Evolutionary conservation across 2,113 vertebrate species (phyloP).

Genomic region (Barnardius zonarius): DNA sequence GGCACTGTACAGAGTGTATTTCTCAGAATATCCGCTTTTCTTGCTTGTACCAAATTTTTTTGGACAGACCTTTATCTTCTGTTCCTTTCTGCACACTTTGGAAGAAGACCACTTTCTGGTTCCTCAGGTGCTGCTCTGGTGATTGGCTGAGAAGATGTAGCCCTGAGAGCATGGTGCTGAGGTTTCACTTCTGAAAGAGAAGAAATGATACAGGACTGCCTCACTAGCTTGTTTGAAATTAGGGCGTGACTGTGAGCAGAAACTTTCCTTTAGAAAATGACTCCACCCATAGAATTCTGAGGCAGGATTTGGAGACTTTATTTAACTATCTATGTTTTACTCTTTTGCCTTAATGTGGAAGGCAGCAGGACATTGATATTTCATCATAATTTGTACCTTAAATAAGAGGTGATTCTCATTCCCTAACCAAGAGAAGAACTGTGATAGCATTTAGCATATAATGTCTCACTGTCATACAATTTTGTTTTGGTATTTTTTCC

Average conservation of each 20-base stretch:
- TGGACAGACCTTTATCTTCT: neutral
- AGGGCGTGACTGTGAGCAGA: neutral
- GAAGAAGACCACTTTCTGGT: neutral
- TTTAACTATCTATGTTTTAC: neutral
- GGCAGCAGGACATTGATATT: neutral
- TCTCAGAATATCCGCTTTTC: neutral
- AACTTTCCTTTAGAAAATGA: neutral
- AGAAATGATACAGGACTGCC: neutral
- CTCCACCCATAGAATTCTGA: neutral
- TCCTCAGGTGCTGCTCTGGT: neutral
- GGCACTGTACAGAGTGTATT: neutral
- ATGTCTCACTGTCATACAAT: neutral
- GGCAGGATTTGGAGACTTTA: neutral
- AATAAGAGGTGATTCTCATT: neutral
- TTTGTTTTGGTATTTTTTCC: neutral
- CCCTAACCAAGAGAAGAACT: neutral
- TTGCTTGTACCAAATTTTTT: neutral
- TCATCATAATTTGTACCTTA: neutral
- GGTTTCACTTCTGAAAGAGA: neutral
- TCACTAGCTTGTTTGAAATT: neutral
- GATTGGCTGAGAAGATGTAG: neutral
- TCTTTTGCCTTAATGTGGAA: neutral
- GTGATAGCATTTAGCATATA: neutral
- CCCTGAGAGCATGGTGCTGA: accelerated
- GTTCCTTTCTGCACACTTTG: neutral